Base-by-base conservation (phyloP, 2,888 invertebrate genomes). In the Scrobipalpa costella region DNA sequence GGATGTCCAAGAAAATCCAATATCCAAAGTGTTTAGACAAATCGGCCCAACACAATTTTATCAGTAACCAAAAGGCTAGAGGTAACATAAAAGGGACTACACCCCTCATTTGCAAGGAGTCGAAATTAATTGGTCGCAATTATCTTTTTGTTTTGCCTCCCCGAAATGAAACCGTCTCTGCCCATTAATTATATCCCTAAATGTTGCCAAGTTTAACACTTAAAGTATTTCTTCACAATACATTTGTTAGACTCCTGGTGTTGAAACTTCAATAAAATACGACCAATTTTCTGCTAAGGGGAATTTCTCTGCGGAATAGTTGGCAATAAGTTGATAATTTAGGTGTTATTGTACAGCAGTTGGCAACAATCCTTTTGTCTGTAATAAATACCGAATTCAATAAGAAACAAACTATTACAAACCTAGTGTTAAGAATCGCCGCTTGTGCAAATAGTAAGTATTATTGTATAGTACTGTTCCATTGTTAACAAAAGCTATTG, bases 41-140 rank as follows among this genome's bases (percentile, higher is more conserved):
- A 86, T 82, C 79, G 78, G 67, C 65, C 68, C 63, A 76, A 74
- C 79, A 79, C 75, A 80, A 76, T 78, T 81, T 79, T 69, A 75
- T 71, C 69, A 68, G 71, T 71, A 81, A 79, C 83, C 84, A 84
- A 87, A 84, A 84, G 73, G 79, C 79, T 68, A 69, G 66, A 19
- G 33, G 11, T 52, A 72, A 70, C 69, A 77, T 76, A 76, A 76
- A 77, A 80, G 74, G 74, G 78, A 80, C n/a, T 78, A 77, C 72
- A 75, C 68, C 80, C 78, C 84, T 79, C 81, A 84, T 86, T 87
- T 86, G 79, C 81, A 85, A 86, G 81, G 80, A 87, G 84, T 77
- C 76, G 63, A 84, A 88, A 90, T 90, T 90, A 90, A 90, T 90
- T 88, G 86, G 80, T 71, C 75, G 77, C 83, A 85, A 89, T 88